These are phyloP conservation scores for Alligator mississippiensis DNA, from an alignment of 2,113 vertebrate species.

Conservation along the genomic window DNA sequence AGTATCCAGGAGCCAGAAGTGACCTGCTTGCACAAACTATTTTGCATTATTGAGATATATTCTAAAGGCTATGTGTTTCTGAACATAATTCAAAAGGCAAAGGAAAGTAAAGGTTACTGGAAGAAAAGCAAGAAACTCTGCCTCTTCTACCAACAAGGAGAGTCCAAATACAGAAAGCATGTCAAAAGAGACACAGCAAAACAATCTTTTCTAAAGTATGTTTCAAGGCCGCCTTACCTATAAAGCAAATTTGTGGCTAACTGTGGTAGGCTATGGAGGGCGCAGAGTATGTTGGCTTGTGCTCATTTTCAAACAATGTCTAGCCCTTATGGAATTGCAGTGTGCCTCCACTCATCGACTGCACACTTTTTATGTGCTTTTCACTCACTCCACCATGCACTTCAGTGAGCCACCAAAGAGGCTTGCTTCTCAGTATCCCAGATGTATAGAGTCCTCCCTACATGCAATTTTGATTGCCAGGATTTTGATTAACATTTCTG, in stretches of 20 bases:
- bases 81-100: not conserved
- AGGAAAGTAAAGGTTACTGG: not conserved
- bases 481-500: not conserved
- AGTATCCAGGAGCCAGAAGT: not conserved
- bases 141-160: not conserved
- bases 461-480: not conserved
- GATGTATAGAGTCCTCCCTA: not conserved
- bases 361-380: not conserved
- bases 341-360: not conserved
- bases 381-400: not conserved
- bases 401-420: not conserved
- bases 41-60: not conserved
- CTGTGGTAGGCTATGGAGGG: not conserved
- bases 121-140: not conserved
- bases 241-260: not conserved
- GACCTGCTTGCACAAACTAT: not conserved
- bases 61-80: not conserved
- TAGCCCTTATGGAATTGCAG: not conserved
- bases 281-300: not conserved
- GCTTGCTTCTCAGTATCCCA: not conserved
- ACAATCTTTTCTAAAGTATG: not conserved
- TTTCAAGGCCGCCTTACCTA: fast-evolving
- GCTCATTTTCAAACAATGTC: not conserved
- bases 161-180: not conserved
- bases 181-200: not conserved